Percentiles rank a stretch among this genome's conserved stretches.
These are phyloP conservation scores for Galaxea fascicularis DNA, from an alignment of 92 coral and sea anemone species.

Conservation along the genomic window DNA sequence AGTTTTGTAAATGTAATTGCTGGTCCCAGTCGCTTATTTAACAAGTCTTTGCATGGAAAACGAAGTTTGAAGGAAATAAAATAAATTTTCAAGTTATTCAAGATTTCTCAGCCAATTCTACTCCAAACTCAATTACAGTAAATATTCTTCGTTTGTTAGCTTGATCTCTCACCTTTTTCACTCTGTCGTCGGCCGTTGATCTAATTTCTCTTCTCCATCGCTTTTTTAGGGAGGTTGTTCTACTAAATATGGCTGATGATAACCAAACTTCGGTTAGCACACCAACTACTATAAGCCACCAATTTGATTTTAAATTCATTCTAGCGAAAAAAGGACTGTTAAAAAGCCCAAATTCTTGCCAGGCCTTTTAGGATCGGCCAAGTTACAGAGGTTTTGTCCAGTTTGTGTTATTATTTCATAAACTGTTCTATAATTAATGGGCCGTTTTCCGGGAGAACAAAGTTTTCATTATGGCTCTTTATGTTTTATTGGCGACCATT, in stretches of 20 bases:
- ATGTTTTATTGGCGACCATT: no score
- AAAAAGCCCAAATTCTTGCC: slow-evolving; percentile 12
- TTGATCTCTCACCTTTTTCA: slow-evolving; percentile 45
- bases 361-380: slow-evolving; percentile 21
- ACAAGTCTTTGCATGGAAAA: not conserved
- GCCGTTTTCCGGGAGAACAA: slow-evolving; percentile 2
- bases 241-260: slow-evolving; percentile 6
- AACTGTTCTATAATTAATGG: slow-evolving; percentile 67
- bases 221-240: slow-evolving; percentile 26
- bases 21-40: slow-evolving; percentile 27
- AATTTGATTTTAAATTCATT: slow-evolving; percentile 32
- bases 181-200: slow-evolving; percentile 33
- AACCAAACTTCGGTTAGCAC: slow-evolving; percentile 17
- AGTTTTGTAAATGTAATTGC: slow-evolving; percentile 19
- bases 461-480: not conserved
- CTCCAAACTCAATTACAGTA: not conserved
- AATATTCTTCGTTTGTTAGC: not conserved
- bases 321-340: slow-evolving; percentile 2
- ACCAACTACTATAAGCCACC: slow-evolving; percentile 34
- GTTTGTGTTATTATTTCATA: slow-evolving; percentile 75
- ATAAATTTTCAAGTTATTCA: not conserved
- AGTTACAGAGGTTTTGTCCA: slow-evolving; percentile 48
- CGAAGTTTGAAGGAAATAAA: not conserved
- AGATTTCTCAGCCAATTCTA: not conserved
- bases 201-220: slow-evolving; percentile 12